Evolutionary conservation across 37 sponge, comb jelly and placozoan species (phyloP).

Genomic region (Spongilla lacustris): DNA sequence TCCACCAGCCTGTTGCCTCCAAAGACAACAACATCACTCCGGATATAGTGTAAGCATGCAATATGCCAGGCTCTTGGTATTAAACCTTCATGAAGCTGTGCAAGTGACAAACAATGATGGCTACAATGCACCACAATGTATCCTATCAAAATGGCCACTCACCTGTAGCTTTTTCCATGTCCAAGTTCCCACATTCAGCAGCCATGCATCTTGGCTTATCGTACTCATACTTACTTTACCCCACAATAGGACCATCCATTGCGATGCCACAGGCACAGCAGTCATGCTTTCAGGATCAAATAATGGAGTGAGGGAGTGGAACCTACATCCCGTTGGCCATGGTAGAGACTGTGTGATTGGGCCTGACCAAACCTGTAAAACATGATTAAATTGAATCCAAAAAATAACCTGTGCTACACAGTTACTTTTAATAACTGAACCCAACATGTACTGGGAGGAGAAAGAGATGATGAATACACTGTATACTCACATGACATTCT

Average conservation of each 20-base stretch:
- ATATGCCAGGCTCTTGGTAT: neutral
- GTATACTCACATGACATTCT: neutral
- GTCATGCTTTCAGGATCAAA: conserved; percentile 22
- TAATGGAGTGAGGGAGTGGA: conserved; percentile 34
- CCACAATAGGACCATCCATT: neutral
- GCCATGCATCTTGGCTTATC: neutral
- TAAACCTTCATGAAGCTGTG: neutral
- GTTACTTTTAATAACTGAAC: neutral
- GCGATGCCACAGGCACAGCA: neutral
- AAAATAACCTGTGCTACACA: too few relatives aligned
- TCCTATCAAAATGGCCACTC: neutral
- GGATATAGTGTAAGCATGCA: neutral
- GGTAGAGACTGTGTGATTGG: neutral
- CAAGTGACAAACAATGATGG: neutral
- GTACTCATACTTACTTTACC: neutral
- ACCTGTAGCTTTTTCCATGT: neutral
- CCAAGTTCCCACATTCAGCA: neutral
- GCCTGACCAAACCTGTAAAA: conserved; percentile 22
- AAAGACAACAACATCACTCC: neutral
- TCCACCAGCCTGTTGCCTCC: neutral
- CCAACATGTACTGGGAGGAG: too few relatives aligned
- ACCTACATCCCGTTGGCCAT: conserved; percentile 8
- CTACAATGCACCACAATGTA: too few relatives aligned
- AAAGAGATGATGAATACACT: too few relatives aligned
- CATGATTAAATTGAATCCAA: too few relatives aligned